These are phyloP conservation scores for Drosophila kanapiae DNA, from an alignment of 1,140 invertebrate genomes.

Conservation along the genomic window DNA sequence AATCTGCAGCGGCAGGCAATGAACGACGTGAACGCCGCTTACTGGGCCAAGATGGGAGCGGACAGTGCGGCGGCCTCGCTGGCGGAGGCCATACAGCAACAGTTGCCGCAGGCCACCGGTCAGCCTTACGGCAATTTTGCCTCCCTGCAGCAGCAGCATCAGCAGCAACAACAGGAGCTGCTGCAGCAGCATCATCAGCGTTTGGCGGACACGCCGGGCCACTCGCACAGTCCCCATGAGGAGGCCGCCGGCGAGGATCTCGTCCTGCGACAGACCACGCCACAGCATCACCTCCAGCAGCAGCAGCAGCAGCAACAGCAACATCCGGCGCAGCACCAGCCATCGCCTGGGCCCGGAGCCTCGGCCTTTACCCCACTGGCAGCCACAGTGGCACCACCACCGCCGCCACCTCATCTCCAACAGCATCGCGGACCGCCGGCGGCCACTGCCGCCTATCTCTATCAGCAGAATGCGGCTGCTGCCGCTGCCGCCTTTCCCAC, in stretches of 20 bases:
- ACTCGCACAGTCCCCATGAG: conserved; percentile 84
- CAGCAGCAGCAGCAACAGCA: conserved; percentile 80
- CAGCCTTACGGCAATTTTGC: conserved; percentile 89
- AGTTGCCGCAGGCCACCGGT: conserved; percentile 92
- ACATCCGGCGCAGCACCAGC: conserved; percentile 84
- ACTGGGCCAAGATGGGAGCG: conserved; percentile 91
- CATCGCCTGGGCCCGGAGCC: conserved; percentile 86
- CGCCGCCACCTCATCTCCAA: conserved; percentile 88
- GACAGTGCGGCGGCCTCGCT: conserved; percentile 87
- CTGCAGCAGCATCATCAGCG: conserved; percentile 74
- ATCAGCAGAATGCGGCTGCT: conserved; percentile 87
- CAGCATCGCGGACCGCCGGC: conserved; percentile 87
- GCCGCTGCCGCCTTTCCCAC: conserved; percentile 91
- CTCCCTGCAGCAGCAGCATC: conserved; percentile 87
- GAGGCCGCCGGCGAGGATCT: conserved; percentile 86
- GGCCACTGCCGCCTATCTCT: conserved; percentile 73
- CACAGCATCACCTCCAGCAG: conserved; percentile 71
- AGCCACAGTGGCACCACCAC: conserved; percentile 89
- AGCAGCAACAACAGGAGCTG: conserved; percentile 70
- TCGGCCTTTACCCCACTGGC: conserved; percentile 93
- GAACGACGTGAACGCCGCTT: conserved; percentile 86
- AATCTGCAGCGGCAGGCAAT: conserved; percentile 86
- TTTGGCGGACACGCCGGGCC: conserved; percentile 71
- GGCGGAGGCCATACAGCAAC: conserved; percentile 86
- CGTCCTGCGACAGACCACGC: conserved; percentile 62